Percentiles rank a stretch among this genome's conserved stretches.
phyloP scores from a whole-genome alignment of 2,797 vertebrate species.

The Crenuchus spilurus region DNA sequence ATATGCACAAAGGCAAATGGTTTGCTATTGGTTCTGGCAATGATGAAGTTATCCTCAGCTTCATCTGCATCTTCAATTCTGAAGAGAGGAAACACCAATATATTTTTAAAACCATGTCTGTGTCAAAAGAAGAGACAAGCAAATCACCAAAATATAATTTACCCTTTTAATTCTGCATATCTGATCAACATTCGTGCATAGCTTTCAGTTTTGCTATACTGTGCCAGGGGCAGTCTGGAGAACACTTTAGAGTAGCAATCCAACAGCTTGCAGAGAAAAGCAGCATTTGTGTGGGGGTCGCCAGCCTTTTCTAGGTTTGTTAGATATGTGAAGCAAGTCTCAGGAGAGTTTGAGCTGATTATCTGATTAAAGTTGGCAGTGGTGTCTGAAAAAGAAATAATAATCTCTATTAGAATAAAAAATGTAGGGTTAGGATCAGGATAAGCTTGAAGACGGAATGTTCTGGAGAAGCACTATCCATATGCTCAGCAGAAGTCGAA shows the following conservation, averaged over 20 bases:
- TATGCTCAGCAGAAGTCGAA: no score
- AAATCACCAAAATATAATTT: slow-evolving; percentile 46
- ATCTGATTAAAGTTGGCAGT: slow-evolving; percentile 86
- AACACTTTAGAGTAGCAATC: slow-evolving; percentile 89
- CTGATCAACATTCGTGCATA: slow-evolving; percentile 91
- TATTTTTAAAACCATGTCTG: neutral
- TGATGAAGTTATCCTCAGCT: slow-evolving; percentile 89
- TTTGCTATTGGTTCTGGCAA: slow-evolving; percentile 91
- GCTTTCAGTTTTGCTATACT: slow-evolving; percentile 85
- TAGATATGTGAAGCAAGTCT: slow-evolving; percentile 87
- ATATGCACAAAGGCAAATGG: slow-evolving; percentile 92
- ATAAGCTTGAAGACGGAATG: no score
- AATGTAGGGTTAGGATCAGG: no score
- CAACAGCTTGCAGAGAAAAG: slow-evolving; percentile 85
- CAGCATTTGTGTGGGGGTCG: slow-evolving; percentile 77
- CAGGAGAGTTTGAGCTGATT: slow-evolving; percentile 83
- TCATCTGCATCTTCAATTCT: slow-evolving; percentile 94
- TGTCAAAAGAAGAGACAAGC: neutral
- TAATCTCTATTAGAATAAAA: neutral
- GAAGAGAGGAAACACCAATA: slow-evolving; percentile 13
- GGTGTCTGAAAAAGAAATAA: slow-evolving; percentile 75
- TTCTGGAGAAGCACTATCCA: no score
- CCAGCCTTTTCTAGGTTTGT: slow-evolving; percentile 86
- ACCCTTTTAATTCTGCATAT: slow-evolving; percentile 94
- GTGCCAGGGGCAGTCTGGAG: slow-evolving; percentile 83